phyloP scores from a whole-genome alignment of 2,888 invertebrate species.

The Eledona agricola region DNA sequence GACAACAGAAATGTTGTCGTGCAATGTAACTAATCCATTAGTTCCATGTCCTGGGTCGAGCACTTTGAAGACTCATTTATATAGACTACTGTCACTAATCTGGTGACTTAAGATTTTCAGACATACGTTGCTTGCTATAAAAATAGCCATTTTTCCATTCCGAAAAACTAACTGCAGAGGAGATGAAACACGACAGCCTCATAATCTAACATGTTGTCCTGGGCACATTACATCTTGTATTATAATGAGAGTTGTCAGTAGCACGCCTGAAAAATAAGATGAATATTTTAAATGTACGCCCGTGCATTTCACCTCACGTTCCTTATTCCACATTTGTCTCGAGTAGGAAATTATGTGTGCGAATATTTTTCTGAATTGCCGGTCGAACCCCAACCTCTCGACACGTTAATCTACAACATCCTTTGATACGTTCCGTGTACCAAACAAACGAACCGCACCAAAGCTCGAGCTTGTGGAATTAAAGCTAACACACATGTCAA shows the following conservation, averaged over 20 bases:
- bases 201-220: constrained; percentile 26
- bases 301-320: constrained; percentile 1
- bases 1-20: no score
- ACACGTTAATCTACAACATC: constrained; percentile 4
- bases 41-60: no score
- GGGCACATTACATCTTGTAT: constrained; percentile 26
- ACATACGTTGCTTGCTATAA: no score
- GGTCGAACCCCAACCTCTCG: constrained; percentile 10
- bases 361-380: no score
- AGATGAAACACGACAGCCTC: constrained; percentile 30
- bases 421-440: constrained; percentile 15
- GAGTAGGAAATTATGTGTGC: constrained; percentile 1
- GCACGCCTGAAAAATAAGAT: constrained; percentile 39
- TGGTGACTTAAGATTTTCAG: no score
- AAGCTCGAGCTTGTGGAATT: constrained; percentile 27
- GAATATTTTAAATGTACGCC: constrained; percentile 33
- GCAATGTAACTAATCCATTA: no score
- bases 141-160: constrained; percentile 23
- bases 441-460: constrained; percentile 30
- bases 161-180: constrained; percentile 21
- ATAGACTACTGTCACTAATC: no score
- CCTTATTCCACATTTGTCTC: neutral
- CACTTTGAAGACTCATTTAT: no score
- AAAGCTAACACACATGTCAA: constrained; percentile 31
- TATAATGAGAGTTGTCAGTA: constrained; percentile 41